A percentile compares a stretch with the other conserved stretches of the same genome.
Conservation (phyloP, 2,888 invertebrate genomes). For the Salpingus planirostris region DNA sequence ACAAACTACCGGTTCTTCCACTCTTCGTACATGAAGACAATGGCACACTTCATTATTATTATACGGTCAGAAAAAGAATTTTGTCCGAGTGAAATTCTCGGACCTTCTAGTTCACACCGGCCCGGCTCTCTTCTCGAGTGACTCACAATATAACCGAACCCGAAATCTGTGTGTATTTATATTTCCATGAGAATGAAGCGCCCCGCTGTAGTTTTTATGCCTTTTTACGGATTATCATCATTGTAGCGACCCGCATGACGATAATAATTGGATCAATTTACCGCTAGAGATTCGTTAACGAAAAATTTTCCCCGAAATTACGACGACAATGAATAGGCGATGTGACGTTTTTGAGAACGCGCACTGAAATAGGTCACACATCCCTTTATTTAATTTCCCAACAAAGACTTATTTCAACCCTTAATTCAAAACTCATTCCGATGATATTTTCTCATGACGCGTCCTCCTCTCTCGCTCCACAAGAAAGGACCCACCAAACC, state of each 20-base stretch:
- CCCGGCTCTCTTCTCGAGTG: background rate
- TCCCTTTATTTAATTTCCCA: slow-evolving; percentile 29
- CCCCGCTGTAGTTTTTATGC: no score
- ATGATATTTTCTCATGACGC: slow-evolving; percentile 39
- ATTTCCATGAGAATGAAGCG: no score
- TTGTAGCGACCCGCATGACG: background rate
- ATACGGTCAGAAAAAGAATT: no score
- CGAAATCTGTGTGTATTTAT: no score
- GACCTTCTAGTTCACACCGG: background rate
- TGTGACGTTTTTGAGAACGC: slow-evolving; percentile 23
- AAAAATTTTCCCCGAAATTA: no score
- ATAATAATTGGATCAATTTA: background rate
- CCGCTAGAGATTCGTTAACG: background rate
- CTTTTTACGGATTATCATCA: no score
- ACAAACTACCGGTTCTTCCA: no score
- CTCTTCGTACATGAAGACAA: no score
- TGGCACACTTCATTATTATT: slow-evolving; percentile 1
- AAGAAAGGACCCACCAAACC: background rate
- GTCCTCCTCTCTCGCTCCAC: slow-evolving; percentile 20
- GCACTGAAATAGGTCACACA: slow-evolving; percentile 30
- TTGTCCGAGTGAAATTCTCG: no score
- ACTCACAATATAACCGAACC: background rate
- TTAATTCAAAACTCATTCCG: slow-evolving; percentile 41
- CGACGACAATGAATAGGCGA: background rate
- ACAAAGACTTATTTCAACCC: slow-evolving; percentile 41